phyloP scores from a whole-genome alignment of 2,113 vertebrate species.

The Notechis scutatus region DNA sequence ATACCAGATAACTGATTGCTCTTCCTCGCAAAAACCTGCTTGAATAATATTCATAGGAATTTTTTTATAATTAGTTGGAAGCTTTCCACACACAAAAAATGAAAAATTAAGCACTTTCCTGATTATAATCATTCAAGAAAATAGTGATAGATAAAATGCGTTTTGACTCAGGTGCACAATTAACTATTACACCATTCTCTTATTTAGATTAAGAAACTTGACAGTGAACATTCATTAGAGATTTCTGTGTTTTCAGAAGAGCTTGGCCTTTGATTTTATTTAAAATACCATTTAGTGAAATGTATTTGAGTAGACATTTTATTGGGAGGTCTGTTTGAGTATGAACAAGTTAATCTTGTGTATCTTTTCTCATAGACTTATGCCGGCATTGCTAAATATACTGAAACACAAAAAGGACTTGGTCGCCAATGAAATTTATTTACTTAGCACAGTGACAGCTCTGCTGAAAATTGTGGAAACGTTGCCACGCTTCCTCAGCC shows the following conservation, averaged over 20 bases:
- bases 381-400: slow-evolving; percentile 79
- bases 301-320: background rate
- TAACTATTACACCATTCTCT: background rate
- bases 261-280: background rate
- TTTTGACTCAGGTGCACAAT: background rate
- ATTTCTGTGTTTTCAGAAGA: background rate
- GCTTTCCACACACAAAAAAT: background rate
- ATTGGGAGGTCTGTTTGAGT: background rate
- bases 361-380: slow-evolving; percentile 72
- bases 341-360: slow-evolving; percentile 18
- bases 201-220: background rate
- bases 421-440: slow-evolving; percentile 80
- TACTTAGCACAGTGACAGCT: slow-evolving; percentile 87
- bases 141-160: background rate
- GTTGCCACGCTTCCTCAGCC: slow-evolving; percentile 89
- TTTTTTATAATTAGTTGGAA: background rate
- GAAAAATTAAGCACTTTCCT: background rate
- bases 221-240: background rate
- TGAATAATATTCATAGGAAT: background rate
- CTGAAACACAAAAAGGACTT: slow-evolving; percentile 78
- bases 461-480: slow-evolving; percentile 87
- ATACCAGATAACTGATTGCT: background rate
- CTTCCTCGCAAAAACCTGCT: background rate
- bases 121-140: background rate
- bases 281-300: background rate